phyloP scores from a whole-genome alignment of 2,113 vertebrate genomes.

The Syngnathus scovelli region DNA sequence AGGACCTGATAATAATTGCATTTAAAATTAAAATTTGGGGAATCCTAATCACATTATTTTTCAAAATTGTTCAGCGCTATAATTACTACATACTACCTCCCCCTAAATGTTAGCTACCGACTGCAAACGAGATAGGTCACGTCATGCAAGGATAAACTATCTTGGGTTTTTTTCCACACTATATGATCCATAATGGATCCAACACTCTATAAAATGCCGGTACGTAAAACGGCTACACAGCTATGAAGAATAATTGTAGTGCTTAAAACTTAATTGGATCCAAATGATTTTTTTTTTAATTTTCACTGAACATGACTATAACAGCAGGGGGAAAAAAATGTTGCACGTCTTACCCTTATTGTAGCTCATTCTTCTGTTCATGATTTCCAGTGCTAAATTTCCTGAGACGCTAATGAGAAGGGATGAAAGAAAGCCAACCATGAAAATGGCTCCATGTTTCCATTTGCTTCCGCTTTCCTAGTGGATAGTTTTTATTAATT shows the following conservation, averaged over 20 bases:
- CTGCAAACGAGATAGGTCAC: neutral
- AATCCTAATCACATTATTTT: too few species aligned
- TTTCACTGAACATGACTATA: slow-evolving; percentile 20
- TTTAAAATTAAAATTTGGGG: too few species aligned
- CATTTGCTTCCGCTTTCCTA: slow-evolving; percentile 49
- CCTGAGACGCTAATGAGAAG: slow-evolving; percentile 58
- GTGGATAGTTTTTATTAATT: slow-evolving; percentile 64
- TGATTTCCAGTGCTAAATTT: slow-evolving; percentile 59
- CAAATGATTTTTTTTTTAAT: neutral
- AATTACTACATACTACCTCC: neutral
- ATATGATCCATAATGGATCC: neutral
- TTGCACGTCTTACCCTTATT: slow-evolving; percentile 24
- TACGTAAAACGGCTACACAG: neutral
- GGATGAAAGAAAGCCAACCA: slow-evolving; percentile 57
- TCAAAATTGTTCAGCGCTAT: too few species aligned
- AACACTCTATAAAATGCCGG: neutral
- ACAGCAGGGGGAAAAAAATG: neutral
- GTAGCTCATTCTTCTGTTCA: slow-evolving; percentile 44
- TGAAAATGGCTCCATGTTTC: slow-evolving; percentile 61
- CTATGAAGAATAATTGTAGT: neutral
- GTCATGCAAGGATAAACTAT: neutral
- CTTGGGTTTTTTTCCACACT: neutral
- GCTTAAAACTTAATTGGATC: neutral
- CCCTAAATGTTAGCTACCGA: neutral
- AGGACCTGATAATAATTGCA: too few species aligned